A percentile compares a stretch with the other conserved stretches of the same genome.
Conservation (phyloP, 2,888 invertebrate species). For the Drosophila tripunctata region DNA sequence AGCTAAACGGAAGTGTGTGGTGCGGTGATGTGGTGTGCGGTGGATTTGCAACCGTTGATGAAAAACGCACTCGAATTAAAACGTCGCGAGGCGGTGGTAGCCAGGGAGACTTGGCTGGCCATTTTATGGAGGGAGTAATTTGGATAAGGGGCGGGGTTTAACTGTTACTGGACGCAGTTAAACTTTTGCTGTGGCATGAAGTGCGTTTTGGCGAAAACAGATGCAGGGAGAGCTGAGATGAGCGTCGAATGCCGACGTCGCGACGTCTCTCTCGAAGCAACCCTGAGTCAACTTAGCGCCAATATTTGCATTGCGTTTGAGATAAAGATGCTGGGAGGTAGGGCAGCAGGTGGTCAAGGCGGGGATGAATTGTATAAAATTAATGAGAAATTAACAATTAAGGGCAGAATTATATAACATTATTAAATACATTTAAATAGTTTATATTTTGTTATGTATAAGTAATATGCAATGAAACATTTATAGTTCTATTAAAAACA, state of each 20-base stretch:
- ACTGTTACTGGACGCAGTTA: conserved; percentile 23
- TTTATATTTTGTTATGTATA: no score
- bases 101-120: no score
- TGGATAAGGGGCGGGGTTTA: background rate
- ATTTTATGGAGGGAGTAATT: no score
- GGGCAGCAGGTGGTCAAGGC: background rate
- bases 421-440: background rate
- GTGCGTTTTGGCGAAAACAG: no score
- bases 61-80: conserved; percentile 81
- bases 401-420: background rate
- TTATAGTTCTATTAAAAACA: no score
- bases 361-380: conserved; percentile 1
- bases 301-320: conserved; percentile 54
- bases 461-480: no score
- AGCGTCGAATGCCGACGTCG: no score
- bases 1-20: conserved; percentile 65
- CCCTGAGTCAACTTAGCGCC: conserved; percentile 35
- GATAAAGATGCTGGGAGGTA: background rate
- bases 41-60: conserved; percentile 54
- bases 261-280: conserved; percentile 32
- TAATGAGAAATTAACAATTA: conserved; percentile 14
- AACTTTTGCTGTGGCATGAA: conserved; percentile 35
- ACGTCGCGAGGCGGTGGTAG: conserved; percentile 53
- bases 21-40: background rate
- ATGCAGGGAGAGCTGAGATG: background rate